Percentiles rank a stretch among this genome's conserved stretches.
These are phyloP conservation scores for Gonioctena quinquepunctata DNA, from an alignment of 1,140 invertebrate genomes.

Conservation along the genomic window DNA sequence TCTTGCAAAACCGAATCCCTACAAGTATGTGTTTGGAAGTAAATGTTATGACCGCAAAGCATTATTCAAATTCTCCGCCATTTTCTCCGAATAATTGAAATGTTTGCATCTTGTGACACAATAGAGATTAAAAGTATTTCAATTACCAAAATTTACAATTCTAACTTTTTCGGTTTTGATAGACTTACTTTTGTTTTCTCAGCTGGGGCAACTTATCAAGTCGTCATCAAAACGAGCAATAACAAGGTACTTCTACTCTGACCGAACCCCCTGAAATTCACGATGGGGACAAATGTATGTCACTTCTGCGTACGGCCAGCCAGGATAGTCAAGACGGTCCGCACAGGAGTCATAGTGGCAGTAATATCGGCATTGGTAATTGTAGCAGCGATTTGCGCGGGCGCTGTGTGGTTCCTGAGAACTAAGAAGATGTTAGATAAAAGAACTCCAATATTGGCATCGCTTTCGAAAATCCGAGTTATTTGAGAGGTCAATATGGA, in stretches of 20 bases:
- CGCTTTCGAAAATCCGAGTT: conserved; percentile 85
- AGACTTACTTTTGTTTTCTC: not conserved
- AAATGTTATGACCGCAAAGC: no score
- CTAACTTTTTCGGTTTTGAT: no score
- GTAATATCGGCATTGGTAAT: conserved; percentile 68
- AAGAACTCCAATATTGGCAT: conserved; percentile 70
- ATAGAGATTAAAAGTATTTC: no score
- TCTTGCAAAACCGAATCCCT: no score
- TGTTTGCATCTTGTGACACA: no score
- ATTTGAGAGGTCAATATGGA: conserved; percentile 76
- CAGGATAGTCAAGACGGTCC: conserved; percentile 56
- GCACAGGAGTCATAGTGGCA: conserved; percentile 67
- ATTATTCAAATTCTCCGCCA: no score
- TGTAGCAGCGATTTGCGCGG: conserved; percentile 65
- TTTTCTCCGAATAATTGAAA: no score
- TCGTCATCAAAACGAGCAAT: conserved; percentile 81
- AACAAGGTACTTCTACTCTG: conserved; percentile 72
- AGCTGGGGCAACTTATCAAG: conserved; percentile 74
- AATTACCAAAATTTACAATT: no score
- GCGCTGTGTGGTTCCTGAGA: conserved; percentile 68
- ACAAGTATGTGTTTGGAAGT: no score
- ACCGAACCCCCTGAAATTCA: conserved; percentile 74
- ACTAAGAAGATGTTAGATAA: conserved; percentile 62
- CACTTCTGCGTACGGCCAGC: conserved; percentile 63
- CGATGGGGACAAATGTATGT: conserved; percentile 72